A percentile compares a stretch with the other conserved stretches of the same genome.
Conservation (phyloP, 2,888 invertebrate genomes). For the Rhaphigaster nebulosa region DNA sequence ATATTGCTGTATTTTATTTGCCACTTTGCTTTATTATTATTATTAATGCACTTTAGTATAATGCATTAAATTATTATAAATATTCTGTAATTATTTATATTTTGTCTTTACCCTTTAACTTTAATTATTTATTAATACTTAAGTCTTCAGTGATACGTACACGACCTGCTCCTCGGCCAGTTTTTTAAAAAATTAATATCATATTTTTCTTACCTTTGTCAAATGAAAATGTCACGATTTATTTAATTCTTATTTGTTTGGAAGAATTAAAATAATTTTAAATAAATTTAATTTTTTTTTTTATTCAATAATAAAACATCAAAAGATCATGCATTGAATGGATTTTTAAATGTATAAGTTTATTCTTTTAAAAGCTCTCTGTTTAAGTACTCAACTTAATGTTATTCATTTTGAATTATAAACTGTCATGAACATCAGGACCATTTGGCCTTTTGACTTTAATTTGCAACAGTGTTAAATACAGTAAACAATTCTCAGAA, state of each 20-base stretch:
- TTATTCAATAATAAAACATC: too few species aligned
- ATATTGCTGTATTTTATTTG: constrained; percentile 12
- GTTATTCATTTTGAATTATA: too few species aligned
- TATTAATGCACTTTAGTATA: not conserved
- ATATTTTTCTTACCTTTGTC: not conserved
- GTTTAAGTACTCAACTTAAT: not conserved
- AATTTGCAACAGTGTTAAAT: not conserved
- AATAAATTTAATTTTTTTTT: too few species aligned
- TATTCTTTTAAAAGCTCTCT: not conserved
- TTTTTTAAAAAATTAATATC: not conserved
- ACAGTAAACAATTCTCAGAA: not conserved
- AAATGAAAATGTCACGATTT: not conserved
- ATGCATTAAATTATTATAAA: not conserved
- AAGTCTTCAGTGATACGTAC: not conserved
- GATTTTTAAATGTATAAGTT: not conserved
- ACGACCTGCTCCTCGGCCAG: not conserved
- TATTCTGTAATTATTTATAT: not conserved
- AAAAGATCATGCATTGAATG: too few species aligned
- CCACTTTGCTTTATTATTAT: not conserved
- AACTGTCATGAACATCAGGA: too few species aligned
- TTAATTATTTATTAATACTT: not conserved
- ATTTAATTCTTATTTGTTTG: not conserved
- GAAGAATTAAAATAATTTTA: not conserved
- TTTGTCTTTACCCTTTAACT: not conserved
- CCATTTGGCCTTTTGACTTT: not conserved